Evolutionary conservation across 2,888 invertebrate genomes (phyloP), one percentile per base, ranked within the genome.

Genomic region (Melitaea athalia): DNA sequence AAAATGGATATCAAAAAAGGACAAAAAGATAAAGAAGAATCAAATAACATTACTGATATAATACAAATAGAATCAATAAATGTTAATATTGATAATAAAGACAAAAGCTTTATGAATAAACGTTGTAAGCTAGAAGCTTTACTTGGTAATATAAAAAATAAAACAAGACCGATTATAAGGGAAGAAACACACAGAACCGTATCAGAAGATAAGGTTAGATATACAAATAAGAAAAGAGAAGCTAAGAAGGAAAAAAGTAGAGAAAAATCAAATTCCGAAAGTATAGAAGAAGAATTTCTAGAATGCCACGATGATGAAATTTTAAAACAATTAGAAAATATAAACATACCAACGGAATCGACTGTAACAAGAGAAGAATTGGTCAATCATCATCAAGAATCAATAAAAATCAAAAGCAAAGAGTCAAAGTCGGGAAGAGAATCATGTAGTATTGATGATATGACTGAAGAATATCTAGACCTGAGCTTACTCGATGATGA

Each of bases 121-220:
- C 79, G 84, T 11, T 80, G 69, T 0, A 91, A 90, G 75, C 69
- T 92, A 45, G 91, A 91, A 78, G 69, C 69, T 38, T 62, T 83
- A 15, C 71, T 84, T 59, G 80, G 80, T 10, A 82, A 77, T 67
- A 82, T 91, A 14, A 88, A 84, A 75, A 81, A 73, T 47, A 85
- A 79, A 74, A 59, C 50, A 5, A 62, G 61, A 59, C 55, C 66
- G 2, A 49, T 15, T 17, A 6, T 59, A 11, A 68, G 68, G 31
- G 11, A 33, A 47, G 57, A 70, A 24, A 8, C 61, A 14, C 11
- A 42, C 42, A 24, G 73, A 24, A 75, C 68, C 10, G 33, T 14
- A 33, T 33, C 33, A 8, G 12, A 55, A 33, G 1, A 31, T 7
- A 6, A 12, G 6, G 17, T 12, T 5, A 12, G 2, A 5, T 6